Percentiles rank a stretch among this genome's conserved stretches.
phyloP scores from a whole-genome alignment of 2,797 vertebrate genomes.

The Phaenicophaeus curvirostris region DNA sequence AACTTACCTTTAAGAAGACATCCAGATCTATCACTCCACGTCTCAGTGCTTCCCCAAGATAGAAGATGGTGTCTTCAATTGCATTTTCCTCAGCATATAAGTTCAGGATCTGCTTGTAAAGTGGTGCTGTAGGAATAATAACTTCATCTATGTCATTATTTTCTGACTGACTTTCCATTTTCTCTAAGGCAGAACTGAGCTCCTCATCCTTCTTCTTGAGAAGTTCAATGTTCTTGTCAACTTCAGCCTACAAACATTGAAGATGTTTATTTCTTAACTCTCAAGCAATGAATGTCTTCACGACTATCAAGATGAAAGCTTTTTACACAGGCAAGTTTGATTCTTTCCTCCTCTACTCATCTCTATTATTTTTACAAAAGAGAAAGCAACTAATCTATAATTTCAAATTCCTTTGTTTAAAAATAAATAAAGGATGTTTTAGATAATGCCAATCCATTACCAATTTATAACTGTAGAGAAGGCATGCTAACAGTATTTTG shows the following conservation, averaged over 20 bases:
- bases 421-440: not conserved
- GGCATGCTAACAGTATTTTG: not conserved
- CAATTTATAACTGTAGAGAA: not conserved
- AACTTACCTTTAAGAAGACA: constrained; percentile 94
- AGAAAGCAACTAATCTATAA: not conserved
- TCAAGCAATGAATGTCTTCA: not conserved
- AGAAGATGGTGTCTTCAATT: constrained; percentile 99
- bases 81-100: constrained; percentile 98
- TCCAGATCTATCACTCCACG: constrained; percentile 97
- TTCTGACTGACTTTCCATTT: constrained; percentile 98
- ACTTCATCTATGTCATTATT: constrained; percentile 98
- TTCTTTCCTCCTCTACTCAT: not conserved
- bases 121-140: constrained; percentile 95
- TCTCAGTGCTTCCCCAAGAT: constrained; percentile 94
- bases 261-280: not conserved
- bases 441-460: not conserved
- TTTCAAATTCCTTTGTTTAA: not conserved
- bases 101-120: constrained; percentile 99
- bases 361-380: not conserved
- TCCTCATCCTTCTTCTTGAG: constrained; percentile 98
- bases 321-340: not conserved
- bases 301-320: not conserved
- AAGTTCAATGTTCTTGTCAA: constrained; percentile 96
- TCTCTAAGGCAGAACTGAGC: constrained; percentile 94
- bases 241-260: constrained; percentile 84